Evolutionary conservation across 2,797 vertebrate genomes (phyloP).

Genomic region (Aulostomus chinensis): DNA sequence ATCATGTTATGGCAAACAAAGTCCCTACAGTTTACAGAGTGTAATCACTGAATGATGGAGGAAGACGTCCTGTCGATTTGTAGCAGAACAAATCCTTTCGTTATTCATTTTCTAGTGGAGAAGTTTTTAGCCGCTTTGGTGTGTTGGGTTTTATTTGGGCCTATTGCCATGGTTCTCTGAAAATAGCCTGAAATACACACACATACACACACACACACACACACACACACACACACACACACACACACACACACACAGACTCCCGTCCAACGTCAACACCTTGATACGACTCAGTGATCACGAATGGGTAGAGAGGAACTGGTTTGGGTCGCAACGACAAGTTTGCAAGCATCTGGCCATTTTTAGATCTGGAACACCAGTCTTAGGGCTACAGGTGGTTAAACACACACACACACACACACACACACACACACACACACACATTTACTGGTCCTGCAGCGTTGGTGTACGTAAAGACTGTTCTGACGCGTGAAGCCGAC

Average conservation of each 20-base stretch:
- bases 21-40: constrained; percentile 14
- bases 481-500: background rate
- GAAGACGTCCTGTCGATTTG: constrained; percentile 8
- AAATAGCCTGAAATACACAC: constrained; percentile 25
- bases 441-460: background rate
- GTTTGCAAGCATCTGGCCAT: constrained; percentile 4
- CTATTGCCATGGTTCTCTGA: constrained; percentile 21
- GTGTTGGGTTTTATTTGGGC: constrained; percentile 33
- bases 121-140: constrained; percentile 26
- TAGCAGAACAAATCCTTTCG: constrained; percentile 10
- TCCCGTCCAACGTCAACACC: constrained; percentile 47
- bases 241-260: constrained; percentile 1
- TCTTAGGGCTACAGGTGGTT: background rate
- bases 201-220: constrained; percentile 17
- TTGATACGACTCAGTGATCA: constrained; percentile 19
- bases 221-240: constrained; percentile 16
- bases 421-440: constrained; percentile 14
- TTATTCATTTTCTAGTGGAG: constrained; percentile 21
- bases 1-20: constrained; percentile 15
- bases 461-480: constrained; percentile 7
- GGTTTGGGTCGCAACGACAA: constrained; percentile 7
- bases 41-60: constrained; percentile 5
- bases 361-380: constrained; percentile 30
- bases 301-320: constrained; percentile 13
- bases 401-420: constrained; percentile 1